Evolutionary conservation across 2,113 vertebrate species (phyloP), one percentile per base, ranked within the genome.

Genomic region (Lucifuga dentata): DNA sequence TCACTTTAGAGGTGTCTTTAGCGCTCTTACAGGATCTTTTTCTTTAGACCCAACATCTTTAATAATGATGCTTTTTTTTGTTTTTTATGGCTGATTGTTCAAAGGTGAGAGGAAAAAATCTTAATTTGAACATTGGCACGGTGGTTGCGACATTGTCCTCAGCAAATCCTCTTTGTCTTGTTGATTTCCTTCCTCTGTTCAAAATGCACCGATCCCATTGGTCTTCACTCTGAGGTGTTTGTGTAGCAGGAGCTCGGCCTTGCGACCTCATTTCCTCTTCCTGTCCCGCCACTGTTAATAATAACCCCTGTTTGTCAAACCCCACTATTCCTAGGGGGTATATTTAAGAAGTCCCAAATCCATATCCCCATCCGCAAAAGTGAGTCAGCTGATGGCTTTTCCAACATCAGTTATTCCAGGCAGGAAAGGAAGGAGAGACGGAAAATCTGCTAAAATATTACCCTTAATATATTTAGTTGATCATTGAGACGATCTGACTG

Each of bases 221-320:
- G 76, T 51, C 57, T 13, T 17, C 17, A n/a, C 70, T 63, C 50
- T 11, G 72, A 86, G 80, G 81, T 88, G 87, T 89, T 91, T 88
- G 78, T 82, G 73, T 49, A 78, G 81, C 81, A 81, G 57, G 69
- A 62, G 63, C 70, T 60, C 73, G 60, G 70, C 68, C 74, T 78
- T 62, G 41, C 11, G 66, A 87, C 80, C 85, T 77, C 50, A 78
- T 86, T 83, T 92, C 89, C 89, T 89, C 75, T 89, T 92, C 87
- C 86, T 85, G 80, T 84, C 43, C 70, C 72, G 55, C 61, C 46
- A 81, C 51, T 78, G 80, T 86, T 91, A 87, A 90, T 91, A 91
- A 89, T 89, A 89, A 86, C 40, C 36, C 16, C 24, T 84, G 73
- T 88, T 89, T 91, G 81, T 88, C 69, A 71, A 62, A 73, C 53